These are phyloP conservation scores for Bettongia penicillata DNA, from an alignment of 2,113 vertebrate species.

Conservation along the genomic window DNA sequence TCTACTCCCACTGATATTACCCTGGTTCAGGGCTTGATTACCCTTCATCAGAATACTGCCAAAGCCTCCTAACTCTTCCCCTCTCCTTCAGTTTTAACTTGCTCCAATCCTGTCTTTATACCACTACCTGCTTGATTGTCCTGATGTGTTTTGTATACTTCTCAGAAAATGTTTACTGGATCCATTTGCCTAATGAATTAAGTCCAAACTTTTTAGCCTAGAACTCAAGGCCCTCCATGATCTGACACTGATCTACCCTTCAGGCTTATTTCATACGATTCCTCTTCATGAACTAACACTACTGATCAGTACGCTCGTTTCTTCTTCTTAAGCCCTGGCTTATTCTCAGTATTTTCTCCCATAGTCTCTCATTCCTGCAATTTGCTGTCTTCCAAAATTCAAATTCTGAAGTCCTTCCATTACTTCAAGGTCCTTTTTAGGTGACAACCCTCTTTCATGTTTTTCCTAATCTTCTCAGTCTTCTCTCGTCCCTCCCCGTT, in stretches of 20 bases:
- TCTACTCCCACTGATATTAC: background rate
- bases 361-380: background rate
- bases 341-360: background rate
- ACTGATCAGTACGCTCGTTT: background rate
- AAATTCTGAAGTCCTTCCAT: background rate
- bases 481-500: background rate
- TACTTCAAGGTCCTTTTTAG: background rate
- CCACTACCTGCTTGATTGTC: background rate
- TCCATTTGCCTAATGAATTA: background rate
- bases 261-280: background rate
- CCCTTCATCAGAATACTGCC: background rate
- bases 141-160: background rate
- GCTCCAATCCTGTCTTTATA: background rate
- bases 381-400: background rate
- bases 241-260: background rate
- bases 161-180: background rate
- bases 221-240: background rate
- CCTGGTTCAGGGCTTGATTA: background rate
- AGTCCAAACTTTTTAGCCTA: background rate
- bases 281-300: background rate
- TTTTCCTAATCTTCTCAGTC: background rate
- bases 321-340: background rate
- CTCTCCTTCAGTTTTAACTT: background rate
- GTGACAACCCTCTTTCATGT: background rate
- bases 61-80: background rate